Evolutionary conservation across 2,888 invertebrate species (phyloP).

Genomic region (Coecobrya sp.): DNA sequence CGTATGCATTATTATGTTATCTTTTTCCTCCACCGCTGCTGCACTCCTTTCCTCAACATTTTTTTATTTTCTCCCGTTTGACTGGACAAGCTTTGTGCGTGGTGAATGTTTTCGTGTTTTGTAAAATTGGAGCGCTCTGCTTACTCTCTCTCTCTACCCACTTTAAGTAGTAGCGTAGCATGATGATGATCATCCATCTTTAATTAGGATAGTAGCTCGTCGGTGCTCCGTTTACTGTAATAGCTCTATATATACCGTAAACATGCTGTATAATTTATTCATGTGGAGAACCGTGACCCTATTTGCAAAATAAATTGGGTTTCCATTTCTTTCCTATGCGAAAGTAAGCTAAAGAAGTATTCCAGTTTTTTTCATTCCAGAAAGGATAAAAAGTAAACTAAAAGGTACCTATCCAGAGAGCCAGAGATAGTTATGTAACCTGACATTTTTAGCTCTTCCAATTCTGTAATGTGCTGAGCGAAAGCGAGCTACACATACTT

Average conservation of each 20-base stretch:
- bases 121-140: conserved; percentile 7
- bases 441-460: too few relatives aligned
- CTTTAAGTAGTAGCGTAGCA: too few relatives aligned
- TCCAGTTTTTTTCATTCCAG: too few relatives aligned
- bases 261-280: conserved; percentile 32
- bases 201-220: conserved; percentile 31
- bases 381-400: too few relatives aligned
- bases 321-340: conserved; percentile 15
- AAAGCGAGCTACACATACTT: too few relatives aligned
- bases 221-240: not conserved
- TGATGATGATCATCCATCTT: conserved; percentile 9
- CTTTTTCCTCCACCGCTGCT: not conserved
- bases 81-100: not conserved
- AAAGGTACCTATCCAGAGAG: too few relatives aligned
- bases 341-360: too few relatives aligned
- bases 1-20: not conserved
- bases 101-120: not conserved
- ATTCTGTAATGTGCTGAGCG: too few relatives aligned
- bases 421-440: too few relatives aligned
- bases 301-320: conserved; percentile 32
- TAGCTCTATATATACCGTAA: not conserved
- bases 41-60: not conserved
- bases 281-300: conserved; percentile 58
- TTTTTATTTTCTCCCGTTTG: not conserved
- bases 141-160: not conserved